Evolutionary conservation across 2,888 invertebrate species (phyloP).

Genomic region (Drosophila greeni): DNA sequence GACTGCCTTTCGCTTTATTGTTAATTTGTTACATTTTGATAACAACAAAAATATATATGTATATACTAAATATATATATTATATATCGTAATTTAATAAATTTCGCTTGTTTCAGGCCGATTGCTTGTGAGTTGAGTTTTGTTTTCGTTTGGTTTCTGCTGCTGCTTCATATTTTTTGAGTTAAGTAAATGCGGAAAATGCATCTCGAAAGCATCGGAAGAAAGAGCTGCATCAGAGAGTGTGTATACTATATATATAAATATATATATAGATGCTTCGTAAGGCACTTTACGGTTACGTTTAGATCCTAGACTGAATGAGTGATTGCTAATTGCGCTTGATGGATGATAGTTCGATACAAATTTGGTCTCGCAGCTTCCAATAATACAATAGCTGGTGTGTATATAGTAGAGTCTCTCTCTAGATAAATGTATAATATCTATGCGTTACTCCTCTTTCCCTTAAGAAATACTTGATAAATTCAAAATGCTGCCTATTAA

Average conservation of each 20-base stretch:
- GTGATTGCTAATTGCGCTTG: constrained; percentile 66
- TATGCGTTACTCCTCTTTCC: constrained; percentile 15
- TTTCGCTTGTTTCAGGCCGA: constrained; percentile 34
- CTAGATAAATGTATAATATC: constrained; percentile 17
- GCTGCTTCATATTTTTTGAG: constrained; percentile 9
- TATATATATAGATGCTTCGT: constrained; percentile 40
- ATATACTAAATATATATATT: constrained; percentile 39
- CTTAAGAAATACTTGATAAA: constrained; percentile 28
- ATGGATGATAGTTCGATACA: constrained; percentile 31
- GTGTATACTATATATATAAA: constrained; percentile 6
- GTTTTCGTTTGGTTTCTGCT: constrained; percentile 12
- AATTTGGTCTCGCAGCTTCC: constrained; percentile 54
- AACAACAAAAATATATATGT: constrained; percentile 28
- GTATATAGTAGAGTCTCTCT: constrained; percentile 17
- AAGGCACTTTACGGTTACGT: constrained; percentile 56
- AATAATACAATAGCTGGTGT: constrained; percentile 15
- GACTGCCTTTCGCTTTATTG: constrained; percentile 50
- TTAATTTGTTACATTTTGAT: constrained; percentile 45
- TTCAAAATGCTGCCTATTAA: constrained; percentile 32
- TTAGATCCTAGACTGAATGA: constrained; percentile 31
- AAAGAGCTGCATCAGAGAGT: constrained; percentile 3
- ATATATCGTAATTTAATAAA: constrained; percentile 49
- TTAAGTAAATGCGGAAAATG: constrained; percentile 37
- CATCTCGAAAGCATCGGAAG: not conserved
- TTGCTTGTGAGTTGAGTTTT: constrained; percentile 19